Base-by-base conservation (phyloP, 2,888 invertebrate genomes). In the Trichopoda pennipes region DNA sequence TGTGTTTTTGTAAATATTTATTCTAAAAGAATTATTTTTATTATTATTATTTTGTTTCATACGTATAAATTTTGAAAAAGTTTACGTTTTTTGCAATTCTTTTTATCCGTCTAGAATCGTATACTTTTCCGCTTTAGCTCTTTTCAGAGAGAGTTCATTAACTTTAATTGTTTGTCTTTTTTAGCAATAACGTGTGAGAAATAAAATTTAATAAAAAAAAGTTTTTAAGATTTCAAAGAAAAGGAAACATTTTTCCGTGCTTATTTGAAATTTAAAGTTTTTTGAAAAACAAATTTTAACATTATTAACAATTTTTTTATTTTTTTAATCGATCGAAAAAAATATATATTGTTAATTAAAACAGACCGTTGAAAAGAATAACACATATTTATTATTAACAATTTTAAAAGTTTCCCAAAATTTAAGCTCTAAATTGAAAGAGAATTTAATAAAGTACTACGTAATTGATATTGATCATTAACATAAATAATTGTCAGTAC, bases 161-260 rank as follows among this genome's bases (percentile, higher is more conserved):
- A 49, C 61, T 72, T 81, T 55, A 66, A 61, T 61, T 42, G 1
- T 28, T 77, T 53, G 47, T 66, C 21, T 64, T 49, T 16, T 19
- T 38, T 51, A 55, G 23, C 58, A 47, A 44, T 75, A 61, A 66
- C 21, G 70, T 72, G 61, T 81, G 76, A 61, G 76, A 76, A 81
- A 72, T 56, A 28, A 21, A 49, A 14, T 44, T 38, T 14, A 2
- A n/a, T 16, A 23, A 17, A n/a, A 17, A 72, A 58, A 73, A 83
- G 64, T 69, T 77, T 68, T 80, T 69, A 76, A 80, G 68, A 60
- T 10, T 38, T 42, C 58, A 19, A 44, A 16, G 6, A 1, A 44
- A 44, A 44, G 16, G 8, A 44, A 44, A 16, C n/a, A 44, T 14
- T n/a, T 44, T 44, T 7, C 1, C 10, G 12, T 44, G 44, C 63